phyloP scores from a whole-genome alignment of 2,888 invertebrate species.

The Heliconius erato region DNA sequence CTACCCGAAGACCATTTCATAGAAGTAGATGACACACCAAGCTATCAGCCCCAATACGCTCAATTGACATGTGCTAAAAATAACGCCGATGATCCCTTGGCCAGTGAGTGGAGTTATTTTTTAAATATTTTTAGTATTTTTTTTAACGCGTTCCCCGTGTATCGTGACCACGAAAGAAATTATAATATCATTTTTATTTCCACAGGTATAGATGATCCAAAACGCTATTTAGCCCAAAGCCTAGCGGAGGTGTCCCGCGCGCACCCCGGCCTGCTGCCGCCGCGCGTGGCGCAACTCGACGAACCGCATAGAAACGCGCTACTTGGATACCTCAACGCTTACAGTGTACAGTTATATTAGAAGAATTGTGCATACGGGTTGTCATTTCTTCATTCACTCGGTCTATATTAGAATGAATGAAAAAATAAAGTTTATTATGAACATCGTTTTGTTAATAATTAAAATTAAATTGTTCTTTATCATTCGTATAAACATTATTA shows the following conservation, averaged over 20 bases:
- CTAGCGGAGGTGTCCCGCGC: constrained; percentile 88
- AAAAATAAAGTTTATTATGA: too few species aligned
- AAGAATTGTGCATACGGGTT: too few species aligned
- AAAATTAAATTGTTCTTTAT: too few species aligned
- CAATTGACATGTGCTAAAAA: constrained; percentile 94
- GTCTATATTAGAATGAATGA: not conserved
- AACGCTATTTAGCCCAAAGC: constrained; percentile 90
- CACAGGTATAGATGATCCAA: constrained; percentile 88
- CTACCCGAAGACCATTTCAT: constrained; percentile 95
- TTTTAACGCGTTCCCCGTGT: too few species aligned
- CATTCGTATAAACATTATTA: too few species aligned
- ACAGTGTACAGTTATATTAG: constrained; percentile 87
- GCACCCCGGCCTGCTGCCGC: constrained; percentile 88
- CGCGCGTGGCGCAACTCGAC: constrained; percentile 88
- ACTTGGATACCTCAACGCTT: constrained; percentile 89
- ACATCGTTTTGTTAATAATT: too few species aligned
- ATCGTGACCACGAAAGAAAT: too few species aligned
- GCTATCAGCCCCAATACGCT: constrained; percentile 95
- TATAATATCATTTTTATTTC: not conserved
- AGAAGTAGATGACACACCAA: constrained; percentile 94
- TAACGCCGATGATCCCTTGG: constrained; percentile 90
- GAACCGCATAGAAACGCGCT: constrained; percentile 88
- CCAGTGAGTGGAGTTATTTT: constrained; percentile 75
- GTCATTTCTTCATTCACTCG: not conserved
- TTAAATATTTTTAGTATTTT: not conserved